Base-by-base conservation (phyloP, 92 coral and sea anemone genomes). In the Epizoanthus illoricatus region DNA sequence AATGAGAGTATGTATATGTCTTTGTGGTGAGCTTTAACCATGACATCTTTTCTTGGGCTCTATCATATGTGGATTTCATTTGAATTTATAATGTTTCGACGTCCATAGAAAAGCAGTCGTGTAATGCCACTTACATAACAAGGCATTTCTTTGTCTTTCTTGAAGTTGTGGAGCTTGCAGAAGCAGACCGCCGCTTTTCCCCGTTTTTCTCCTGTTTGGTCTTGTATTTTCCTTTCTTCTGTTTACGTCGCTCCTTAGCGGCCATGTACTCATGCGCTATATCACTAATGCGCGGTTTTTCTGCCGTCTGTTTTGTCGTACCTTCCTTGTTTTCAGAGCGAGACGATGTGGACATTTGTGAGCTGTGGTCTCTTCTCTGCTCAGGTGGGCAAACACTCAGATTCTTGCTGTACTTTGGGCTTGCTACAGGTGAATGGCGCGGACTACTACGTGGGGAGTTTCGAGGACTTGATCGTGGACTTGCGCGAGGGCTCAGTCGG, bases 391-490 rank as follows among this genome's bases (percentile, higher is more conserved):
- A 70, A 24, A 70, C 40, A 78, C 71, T 40, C 12, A 78, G 57
- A 7, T 18, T 78, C 11, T 63, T 40, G 70, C 23, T 78, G n/a
- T 42, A 78, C 69, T 45, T 78, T 16, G 47, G 71, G 71, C 72
- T 21, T 5, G 82, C 42, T 4, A 78, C 49, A 42, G 82, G 82
- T 8, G 82, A 78, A 16, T 78, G 82, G 18, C 82, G 82, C 4
- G 82, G 82, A 23, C 71, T 63, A 41, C 70, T 15, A 17, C 82
- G 58, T 13, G 82, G 82, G 19, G 71, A 61, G 24, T 43, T 61
- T 15, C 82, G 52, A 2, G 82, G 82, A 20, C 82, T 78, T 10
- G 72, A 63, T 78, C 82, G 71, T 0, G 82, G 82, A 15, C 76
- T 47, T 7, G 76, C 61, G 39, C 61, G 76, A 45, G 76, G 76